Evolutionary conservation across 2,113 vertebrate genomes (phyloP), one percentile per base, ranked within the genome.

Genomic region (Grallaria varia): DNA sequence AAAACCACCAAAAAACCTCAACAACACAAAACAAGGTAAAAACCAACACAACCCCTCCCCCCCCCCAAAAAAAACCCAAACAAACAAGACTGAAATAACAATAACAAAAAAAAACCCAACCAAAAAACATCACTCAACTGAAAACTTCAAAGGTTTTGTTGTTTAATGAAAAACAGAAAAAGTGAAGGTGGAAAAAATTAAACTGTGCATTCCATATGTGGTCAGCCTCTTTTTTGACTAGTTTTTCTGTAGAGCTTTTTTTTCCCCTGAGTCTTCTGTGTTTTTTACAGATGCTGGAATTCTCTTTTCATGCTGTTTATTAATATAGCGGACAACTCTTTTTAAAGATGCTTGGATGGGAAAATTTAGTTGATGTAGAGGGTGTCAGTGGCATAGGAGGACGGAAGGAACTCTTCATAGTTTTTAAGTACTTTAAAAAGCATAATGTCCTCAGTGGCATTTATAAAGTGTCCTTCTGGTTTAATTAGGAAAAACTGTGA

Each of bases 401-500:
- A 66, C 3, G 4, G 58, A 76, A 88, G 60, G 30, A 4, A 30
- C 44, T 91, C 24, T 39, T 53, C 16, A 4, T 90, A 5, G 11
- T 45, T 92, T 84, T 56, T 20, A 84, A 89, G 33, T 69, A 28
- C 28, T 82, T 72, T 9, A 91, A 79, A 71, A 85, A 53, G 11
- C 10, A 3, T 18, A 14, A 23, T 39, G 64, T 35, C 47, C 37
- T 91, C 14, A 24, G 22, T 69, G 79, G 28, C 42, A 40, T 93
- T 94, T 94, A 58, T 66, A 19, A 76, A 79, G 45, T 93, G 71
- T 76, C 6, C 0, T 59, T 56, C 33, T 80, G 40, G 72, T 90
- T 92, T 90, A 93, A 73, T 96, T 87, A 82, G 80, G 62, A 79
- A 73, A 66, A 88, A 49, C 59, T 69, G 47, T 81, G 71, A 45